These are phyloP conservation scores for Thermophis baileyi DNA, from an alignment of 2,113 vertebrate genomes.

Conservation along the genomic window DNA sequence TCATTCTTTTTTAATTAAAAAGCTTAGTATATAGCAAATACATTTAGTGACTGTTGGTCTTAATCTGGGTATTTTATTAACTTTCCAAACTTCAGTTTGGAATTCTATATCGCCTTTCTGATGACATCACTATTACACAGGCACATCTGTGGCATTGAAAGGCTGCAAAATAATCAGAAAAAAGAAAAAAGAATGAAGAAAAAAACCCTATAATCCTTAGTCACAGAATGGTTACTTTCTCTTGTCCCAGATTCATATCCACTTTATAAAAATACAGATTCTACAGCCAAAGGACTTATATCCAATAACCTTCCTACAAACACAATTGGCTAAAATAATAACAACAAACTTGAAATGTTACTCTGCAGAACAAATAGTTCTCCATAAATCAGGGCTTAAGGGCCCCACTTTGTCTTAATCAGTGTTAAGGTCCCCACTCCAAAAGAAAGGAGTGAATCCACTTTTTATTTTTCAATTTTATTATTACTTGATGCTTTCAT, in stretches of 20 bases:
- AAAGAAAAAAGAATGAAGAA: neutral
- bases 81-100: neutral
- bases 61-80: neutral
- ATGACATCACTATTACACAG: neutral
- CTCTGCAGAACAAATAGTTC: neutral
- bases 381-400: neutral
- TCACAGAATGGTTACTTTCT: neutral
- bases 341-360: neutral
- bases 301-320: neutral
- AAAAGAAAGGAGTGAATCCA: neutral
- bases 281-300: neutral
- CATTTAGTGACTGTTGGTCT: neutral
- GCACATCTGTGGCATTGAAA: neutral
- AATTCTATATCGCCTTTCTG: no score
- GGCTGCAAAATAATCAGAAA: neutral
- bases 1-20: neutral
- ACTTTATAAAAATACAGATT: neutral
- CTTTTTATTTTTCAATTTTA: neutral
- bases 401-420: neutral
- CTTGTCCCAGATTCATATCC: neutral
- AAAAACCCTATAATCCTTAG: neutral
- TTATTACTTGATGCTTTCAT: neutral
- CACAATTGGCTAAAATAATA: neutral
- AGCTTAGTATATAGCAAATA: neutral
- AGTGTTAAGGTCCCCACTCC: neutral